Evolutionary conservation across 2,797 vertebrate species (phyloP).

Genomic region (Lepus townsendii): DNA sequence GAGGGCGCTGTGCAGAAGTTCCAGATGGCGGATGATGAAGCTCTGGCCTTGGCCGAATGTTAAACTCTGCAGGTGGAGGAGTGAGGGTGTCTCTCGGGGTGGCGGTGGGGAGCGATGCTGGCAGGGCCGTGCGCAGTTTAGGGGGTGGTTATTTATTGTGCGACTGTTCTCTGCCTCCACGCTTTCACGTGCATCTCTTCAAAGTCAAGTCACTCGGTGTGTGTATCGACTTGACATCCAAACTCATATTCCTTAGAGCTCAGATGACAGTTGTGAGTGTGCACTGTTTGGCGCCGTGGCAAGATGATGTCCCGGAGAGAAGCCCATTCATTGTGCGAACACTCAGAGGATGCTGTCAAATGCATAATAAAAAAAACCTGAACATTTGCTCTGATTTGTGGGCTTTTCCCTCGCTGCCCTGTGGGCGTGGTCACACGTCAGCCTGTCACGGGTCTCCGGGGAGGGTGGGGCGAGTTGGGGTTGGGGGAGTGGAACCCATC

Average conservation of each 20-base stretch:
- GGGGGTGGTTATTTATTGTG: constrained; percentile 88
- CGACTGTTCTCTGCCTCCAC: constrained; percentile 49
- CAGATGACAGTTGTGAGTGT: neutral
- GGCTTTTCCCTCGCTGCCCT: neutral
- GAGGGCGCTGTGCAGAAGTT: neutral
- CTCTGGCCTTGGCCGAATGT: constrained; percentile 7
- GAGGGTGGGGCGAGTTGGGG: neutral
- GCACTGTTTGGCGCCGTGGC: neutral
- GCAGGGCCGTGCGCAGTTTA: constrained; percentile 79
- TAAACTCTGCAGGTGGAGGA: constrained; percentile 76
- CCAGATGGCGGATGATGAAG: neutral
- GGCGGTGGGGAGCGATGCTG: constrained; percentile 63
- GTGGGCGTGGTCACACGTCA: neutral
- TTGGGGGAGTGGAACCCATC: neutral
- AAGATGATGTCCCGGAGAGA: constrained; percentile 29
- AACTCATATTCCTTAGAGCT: constrained; percentile 57
- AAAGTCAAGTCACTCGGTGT: constrained; percentile 60
- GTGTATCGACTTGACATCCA: constrained; percentile 49
- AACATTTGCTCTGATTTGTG: constrained; percentile 35
- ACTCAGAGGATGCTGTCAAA: constrained; percentile 48
- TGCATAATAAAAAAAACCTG: constrained; percentile 55
- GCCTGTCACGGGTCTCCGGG: neutral
- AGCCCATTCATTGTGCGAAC: neutral
- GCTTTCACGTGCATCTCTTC: constrained; percentile 49
- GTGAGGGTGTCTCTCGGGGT: constrained; percentile 66